Evolutionary conservation across 2,797 vertebrate species (phyloP).

Genomic region (Lacerta agilis): DNA sequence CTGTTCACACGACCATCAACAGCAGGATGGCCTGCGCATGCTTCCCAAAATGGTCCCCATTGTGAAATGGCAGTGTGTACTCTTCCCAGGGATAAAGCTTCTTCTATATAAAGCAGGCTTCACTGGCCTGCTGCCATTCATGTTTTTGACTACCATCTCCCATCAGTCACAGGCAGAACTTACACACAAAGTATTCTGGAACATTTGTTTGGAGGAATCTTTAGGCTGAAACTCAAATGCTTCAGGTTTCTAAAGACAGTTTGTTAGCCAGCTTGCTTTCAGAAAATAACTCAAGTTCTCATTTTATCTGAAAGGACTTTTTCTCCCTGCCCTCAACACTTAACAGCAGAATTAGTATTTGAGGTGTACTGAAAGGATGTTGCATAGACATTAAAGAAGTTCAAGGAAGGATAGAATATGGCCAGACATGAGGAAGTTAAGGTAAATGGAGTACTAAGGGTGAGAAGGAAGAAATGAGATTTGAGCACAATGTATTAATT

Average conservation of each 20-base stretch:
- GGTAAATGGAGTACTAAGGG: not conserved
- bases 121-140: too few relatives aligned
- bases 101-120: too few relatives aligned
- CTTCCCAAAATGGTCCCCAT: too few relatives aligned
- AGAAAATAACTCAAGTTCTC: not conserved
- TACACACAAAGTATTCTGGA: not conserved
- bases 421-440: not conserved
- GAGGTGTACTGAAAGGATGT: not conserved
- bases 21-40: too few relatives aligned
- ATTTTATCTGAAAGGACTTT: not conserved
- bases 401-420: not conserved
- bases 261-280: not conserved
- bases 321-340: not conserved
- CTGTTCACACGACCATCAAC: too few relatives aligned
- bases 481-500: not conserved
- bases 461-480: not conserved
- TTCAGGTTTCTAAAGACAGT: not conserved
- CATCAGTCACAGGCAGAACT: too few relatives aligned
- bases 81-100: too few relatives aligned
- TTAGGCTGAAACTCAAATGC: not conserved
- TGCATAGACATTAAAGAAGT: not conserved
- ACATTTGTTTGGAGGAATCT: not conserved
- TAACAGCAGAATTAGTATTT: not conserved
- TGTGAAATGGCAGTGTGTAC: not conserved
- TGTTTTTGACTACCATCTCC: too few relatives aligned